Conservation (phyloP, 2,797 vertebrate genomes). For the Molossus molossus region DNA sequence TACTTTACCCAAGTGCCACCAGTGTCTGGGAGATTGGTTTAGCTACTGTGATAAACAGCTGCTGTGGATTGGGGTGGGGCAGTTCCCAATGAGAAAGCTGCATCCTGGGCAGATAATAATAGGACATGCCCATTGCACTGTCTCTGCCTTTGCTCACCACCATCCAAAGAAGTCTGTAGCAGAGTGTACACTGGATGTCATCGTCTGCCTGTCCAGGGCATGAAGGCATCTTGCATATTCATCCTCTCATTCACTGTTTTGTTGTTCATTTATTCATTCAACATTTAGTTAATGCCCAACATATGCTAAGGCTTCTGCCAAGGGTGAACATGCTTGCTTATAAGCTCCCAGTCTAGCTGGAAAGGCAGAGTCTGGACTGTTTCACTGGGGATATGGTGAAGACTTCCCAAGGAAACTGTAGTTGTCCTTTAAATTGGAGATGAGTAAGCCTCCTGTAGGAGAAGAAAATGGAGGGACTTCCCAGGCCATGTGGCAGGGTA, state of each 20-base stretch:
- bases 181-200: neutral
- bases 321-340: constrained; percentile 2
- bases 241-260: constrained; percentile 7
- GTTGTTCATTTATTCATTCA: neutral
- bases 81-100: neutral
- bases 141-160: neutral
- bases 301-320: neutral
- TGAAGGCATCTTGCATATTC: neutral
- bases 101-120: constrained; percentile 9
- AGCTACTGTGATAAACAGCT: neutral
- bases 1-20: neutral
- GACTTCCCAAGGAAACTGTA: neutral
- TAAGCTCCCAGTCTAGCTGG: neutral
- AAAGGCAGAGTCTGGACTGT: neutral
- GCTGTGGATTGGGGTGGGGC: neutral
- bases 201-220: neutral
- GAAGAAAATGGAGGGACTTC: neutral
- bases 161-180: neutral
- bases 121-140: accelerated
- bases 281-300: neutral
- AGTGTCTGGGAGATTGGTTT: neutral
- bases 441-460: neutral
- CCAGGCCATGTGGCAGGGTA: neutral
- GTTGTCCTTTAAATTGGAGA: neutral
- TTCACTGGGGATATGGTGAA: neutral